Evolutionary conservation across 2,888 invertebrate genomes (phyloP).

Genomic region (Athalia cordata): DNA sequence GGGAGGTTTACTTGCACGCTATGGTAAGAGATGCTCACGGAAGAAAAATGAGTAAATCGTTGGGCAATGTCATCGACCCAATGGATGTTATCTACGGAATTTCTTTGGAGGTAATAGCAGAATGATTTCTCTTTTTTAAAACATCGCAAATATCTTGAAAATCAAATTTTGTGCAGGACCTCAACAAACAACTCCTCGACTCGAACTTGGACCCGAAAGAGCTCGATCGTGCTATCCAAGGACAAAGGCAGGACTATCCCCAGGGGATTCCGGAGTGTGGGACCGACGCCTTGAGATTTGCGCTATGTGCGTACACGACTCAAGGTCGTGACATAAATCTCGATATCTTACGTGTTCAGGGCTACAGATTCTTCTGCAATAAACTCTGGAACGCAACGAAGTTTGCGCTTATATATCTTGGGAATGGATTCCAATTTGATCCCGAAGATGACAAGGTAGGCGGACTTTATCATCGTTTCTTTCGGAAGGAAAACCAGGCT

Average conservation of each 20-base stretch:
- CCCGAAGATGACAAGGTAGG: constrained; percentile 63
- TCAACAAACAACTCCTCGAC: constrained; percentile 83
- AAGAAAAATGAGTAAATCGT: constrained; percentile 98
- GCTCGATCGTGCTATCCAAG: constrained; percentile 72
- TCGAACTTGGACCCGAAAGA: constrained; percentile 93
- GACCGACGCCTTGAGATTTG: constrained; percentile 94
- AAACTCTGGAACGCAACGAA: constrained; percentile 99
- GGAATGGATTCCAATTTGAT: constrained; percentile 75
- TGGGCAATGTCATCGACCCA: constrained; percentile 98
- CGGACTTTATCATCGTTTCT: background rate
- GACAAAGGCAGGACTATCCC: constrained; percentile 78
- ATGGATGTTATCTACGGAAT: constrained; percentile 95
- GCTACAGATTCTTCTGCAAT: constrained; percentile 98
- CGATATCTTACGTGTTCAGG: constrained; percentile 94
- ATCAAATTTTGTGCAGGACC: constrained; percentile 67
- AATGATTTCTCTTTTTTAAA: background rate
- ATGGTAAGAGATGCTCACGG: constrained; percentile 99
- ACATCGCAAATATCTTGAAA: background rate
- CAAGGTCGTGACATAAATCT: constrained; percentile 97
- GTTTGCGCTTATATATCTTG: constrained; percentile 88
- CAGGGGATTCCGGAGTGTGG: constrained; percentile 98
- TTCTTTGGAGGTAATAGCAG: constrained; percentile 78
- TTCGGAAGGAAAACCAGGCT: background rate
- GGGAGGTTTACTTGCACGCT: constrained; percentile 95
- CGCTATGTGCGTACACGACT: constrained; percentile 90